Percentiles rank a stretch among this genome's conserved stretches.
Conservation (phyloP, 2,797 vertebrate species). For the Pseudochromis fuscus region DNA sequence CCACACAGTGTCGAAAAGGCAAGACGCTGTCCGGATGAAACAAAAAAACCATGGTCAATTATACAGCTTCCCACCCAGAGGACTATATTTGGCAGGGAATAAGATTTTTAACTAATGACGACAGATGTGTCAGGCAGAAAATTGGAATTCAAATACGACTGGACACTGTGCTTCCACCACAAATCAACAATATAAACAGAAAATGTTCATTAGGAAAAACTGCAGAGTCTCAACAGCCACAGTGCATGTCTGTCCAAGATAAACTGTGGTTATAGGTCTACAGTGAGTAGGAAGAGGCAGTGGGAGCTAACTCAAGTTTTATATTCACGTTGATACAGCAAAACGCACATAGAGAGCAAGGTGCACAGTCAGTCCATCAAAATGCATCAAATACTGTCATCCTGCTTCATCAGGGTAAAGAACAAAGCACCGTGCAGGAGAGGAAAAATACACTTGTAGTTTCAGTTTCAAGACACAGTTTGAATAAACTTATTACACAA, state of each 20-base stretch:
- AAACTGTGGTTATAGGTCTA: background rate
- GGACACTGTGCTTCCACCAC: background rate
- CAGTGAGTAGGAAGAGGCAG: background rate
- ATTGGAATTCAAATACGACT: background rate
- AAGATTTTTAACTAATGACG: background rate
- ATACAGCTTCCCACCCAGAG: background rate
- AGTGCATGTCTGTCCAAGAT: background rate
- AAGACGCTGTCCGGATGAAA: slow-evolving; percentile 1
- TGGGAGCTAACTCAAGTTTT: background rate
- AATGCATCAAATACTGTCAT: background rate
- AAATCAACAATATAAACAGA: background rate
- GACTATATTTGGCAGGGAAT: background rate
- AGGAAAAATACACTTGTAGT: background rate
- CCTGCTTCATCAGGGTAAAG: background rate
- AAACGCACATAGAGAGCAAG: background rate
- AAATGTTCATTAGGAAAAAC: background rate
- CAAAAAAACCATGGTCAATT: background rate
- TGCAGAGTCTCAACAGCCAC: background rate
- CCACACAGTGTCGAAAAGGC: slow-evolving; percentile 16
- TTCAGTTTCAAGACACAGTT: background rate
- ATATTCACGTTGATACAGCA: background rate
- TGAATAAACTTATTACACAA: background rate
- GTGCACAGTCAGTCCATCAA: background rate
- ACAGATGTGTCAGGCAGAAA: background rate
- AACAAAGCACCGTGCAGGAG: background rate